Evolutionary conservation across 2,888 invertebrate genomes (phyloP).

Genomic region (Acrobasis consociella): DNA sequence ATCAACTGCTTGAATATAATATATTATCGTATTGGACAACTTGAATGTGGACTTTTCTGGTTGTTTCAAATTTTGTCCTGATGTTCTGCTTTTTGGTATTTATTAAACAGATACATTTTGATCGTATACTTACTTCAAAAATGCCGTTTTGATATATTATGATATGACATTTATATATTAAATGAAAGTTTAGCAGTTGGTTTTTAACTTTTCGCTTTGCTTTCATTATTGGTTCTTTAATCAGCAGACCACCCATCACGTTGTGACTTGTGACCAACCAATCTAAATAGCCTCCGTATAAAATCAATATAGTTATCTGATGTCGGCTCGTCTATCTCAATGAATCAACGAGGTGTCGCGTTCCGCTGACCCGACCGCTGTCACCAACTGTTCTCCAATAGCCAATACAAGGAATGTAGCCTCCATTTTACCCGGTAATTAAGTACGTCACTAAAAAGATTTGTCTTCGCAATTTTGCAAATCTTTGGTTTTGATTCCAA

Average conservation of each 20-base stretch:
- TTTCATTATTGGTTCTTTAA: too few relatives aligned
- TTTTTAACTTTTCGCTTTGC: too few relatives aligned
- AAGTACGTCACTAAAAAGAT: neutral
- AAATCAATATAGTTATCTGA: slow-evolving; percentile 17
- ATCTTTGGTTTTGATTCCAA: neutral
- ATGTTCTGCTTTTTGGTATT: too few relatives aligned
- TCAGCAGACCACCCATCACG: neutral
- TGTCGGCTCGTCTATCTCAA: slow-evolving; percentile 15
- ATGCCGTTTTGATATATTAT: too few relatives aligned
- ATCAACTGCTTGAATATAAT: too few relatives aligned
- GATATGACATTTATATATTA: too few relatives aligned
- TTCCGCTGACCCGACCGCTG: slow-evolving; percentile 13
- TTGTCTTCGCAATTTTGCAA: slow-evolving; percentile 1
- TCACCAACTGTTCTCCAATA: slow-evolving; percentile 13
- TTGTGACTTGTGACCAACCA: too few relatives aligned
- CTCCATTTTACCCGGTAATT: neutral
- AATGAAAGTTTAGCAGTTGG: too few relatives aligned
- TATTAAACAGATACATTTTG: too few relatives aligned
- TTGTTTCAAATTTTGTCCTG: too few relatives aligned
- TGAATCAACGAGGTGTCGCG: slow-evolving; percentile 18
- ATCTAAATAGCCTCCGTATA: slow-evolving; percentile 1
- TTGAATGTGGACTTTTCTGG: neutral
- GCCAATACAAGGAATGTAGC: slow-evolving; percentile 5
- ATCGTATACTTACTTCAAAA: too few relatives aligned
- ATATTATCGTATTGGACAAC: neutral